A percentile compares a stretch with the other conserved stretches of the same genome.
Conservation (phyloP, 2,797 vertebrate species). For the Masticophis lateralis region DNA sequence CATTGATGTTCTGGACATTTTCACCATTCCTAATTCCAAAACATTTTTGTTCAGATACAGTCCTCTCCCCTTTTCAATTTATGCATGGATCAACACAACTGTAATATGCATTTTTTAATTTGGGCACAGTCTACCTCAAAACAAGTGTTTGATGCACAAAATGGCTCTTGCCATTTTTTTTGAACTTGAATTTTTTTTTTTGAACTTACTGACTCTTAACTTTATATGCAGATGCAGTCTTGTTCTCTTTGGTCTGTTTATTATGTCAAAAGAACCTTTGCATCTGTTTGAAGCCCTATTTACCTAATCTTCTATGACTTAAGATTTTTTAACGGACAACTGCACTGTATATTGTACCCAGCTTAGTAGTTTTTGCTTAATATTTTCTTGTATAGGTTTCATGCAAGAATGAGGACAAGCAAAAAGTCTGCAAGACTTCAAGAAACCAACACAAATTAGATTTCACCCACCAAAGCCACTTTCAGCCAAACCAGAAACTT, state of each 20-base stretch:
- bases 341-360: background rate
- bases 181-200: background rate
- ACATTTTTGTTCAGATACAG: background rate
- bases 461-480: constrained; percentile 24
- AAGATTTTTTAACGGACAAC: background rate
- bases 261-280: background rate
- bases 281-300: background rate
- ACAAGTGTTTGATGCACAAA: background rate
- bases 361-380: background rate
- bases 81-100: background rate
- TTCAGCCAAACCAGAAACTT: constrained; percentile 1
- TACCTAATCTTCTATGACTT: background rate
- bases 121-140: background rate
- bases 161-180: background rate
- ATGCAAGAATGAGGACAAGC: background rate
- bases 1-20: background rate
- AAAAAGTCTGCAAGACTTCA: constrained; percentile 3
- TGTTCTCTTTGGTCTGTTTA: background rate
- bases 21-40: background rate
- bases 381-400: background rate
- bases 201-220: background rate
- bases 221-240: background rate
- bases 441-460: constrained; percentile 1
- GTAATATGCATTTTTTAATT: background rate
- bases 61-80: background rate